Base-by-base conservation (phyloP, 2,888 invertebrate genomes). In the Orthosia cruda region DNA sequence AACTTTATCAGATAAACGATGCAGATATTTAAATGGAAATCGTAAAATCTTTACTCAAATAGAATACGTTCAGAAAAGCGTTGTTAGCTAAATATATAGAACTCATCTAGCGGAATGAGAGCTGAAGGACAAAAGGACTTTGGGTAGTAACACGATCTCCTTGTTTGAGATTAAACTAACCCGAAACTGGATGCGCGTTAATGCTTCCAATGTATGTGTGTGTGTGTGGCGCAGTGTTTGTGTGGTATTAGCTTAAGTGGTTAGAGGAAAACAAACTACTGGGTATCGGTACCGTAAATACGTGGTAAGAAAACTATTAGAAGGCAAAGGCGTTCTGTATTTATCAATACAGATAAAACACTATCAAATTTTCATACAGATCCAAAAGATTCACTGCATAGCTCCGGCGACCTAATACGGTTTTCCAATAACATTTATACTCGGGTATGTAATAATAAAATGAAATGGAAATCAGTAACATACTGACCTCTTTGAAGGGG, bases 141-240 rank as follows among this genome's bases (percentile, higher is more conserved):
- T 87, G 84, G 86, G 67, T 74, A 86, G 93, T 91, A 92, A 93
- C 89, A 80, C 87, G 91, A 93, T n/a, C n/a, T n/a, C n/a, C n/a
- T n/a, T n/a, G n/a, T n/a, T n/a, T n/a, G n/a, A n/a, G n/a, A n/a
- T 92, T 91, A 92, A 91, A 91, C 91, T 92, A 89, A 91, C 91
- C 91, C 91, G 89, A 91, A 92, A 92, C 89, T 90, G 90, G 87
- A 91, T 88, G 88, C 87, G 87, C 90, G 89, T 88, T 91, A 91
- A 92, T 91, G 90, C 83, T 75, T 79, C 80, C 47, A 71, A 84
- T 78, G 84, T 84, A 58, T 80, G 84, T 52, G 61, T 54, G 63
- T 80, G 84, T 52, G 85, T 86, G 78, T 81, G 71, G 57, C 18
- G 64, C 26, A 73, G 50, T 77, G 52, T 73, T 50, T 70, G 45